Percentiles rank a stretch among this genome's conserved stretches.
Conservation (phyloP, 2,113 vertebrate genomes). For the Ammodytes dubius region DNA sequence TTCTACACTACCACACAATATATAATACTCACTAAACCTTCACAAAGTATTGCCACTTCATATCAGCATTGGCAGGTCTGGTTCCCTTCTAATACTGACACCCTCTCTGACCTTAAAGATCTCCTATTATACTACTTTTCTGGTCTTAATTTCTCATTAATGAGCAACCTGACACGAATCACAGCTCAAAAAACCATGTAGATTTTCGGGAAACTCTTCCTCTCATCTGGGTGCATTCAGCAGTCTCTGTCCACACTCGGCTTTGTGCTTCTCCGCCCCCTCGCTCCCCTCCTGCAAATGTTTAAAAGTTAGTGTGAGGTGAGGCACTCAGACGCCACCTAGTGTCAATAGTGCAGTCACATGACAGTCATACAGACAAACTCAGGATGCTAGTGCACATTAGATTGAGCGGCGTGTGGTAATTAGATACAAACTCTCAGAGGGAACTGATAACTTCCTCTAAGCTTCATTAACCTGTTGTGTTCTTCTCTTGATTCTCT, state of each 20-base stretch:
- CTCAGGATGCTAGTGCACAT: not conserved
- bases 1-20: not conserved
- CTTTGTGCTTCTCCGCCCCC: too few species aligned
- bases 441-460: slow-evolving; percentile 8
- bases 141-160: too few species aligned
- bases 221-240: too few species aligned
- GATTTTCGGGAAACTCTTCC: too few species aligned
- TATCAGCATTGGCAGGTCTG: not conserved
- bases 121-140: too few species aligned
- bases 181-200: too few species aligned
- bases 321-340: slow-evolving; percentile 10
- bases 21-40: not conserved
- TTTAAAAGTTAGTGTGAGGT: not conserved
- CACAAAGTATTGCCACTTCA: not conserved
- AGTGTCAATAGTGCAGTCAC: slow-evolving; percentile 4
- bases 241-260: too few species aligned
- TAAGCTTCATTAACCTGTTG: not conserved
- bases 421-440: not conserved
- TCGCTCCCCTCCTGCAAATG: too few species aligned
- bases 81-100: not conserved
- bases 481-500: not conserved
- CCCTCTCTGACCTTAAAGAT: not conserved
- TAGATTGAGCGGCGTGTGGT: not conserved
- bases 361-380: not conserved
- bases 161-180: too few species aligned